These are phyloP conservation scores for Thalassarche chlororhynchos DNA, from an alignment of 2,113 vertebrate species.

Conservation along the genomic window DNA sequence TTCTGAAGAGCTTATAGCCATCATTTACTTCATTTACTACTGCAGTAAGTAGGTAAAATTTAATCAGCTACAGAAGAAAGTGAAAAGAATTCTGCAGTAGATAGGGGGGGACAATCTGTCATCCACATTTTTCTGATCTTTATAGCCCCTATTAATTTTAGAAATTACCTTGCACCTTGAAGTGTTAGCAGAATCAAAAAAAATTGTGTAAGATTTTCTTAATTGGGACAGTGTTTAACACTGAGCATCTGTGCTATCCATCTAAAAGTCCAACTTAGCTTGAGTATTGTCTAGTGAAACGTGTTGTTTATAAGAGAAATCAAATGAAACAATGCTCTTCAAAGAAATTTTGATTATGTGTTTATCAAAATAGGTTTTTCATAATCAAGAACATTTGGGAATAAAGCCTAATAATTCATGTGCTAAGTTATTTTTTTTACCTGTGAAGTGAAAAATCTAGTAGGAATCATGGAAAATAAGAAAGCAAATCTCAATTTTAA, in stretches of 20 bases:
- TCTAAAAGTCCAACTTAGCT: background rate
- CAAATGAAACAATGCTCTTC: background rate
- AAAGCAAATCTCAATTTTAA: background rate
- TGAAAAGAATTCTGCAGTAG: background rate
- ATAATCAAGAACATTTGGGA: background rate
- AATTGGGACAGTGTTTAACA: background rate
- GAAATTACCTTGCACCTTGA: background rate
- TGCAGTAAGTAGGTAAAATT: background rate
- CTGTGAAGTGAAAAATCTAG: background rate
- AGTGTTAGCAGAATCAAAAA: background rate
- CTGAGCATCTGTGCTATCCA: background rate
- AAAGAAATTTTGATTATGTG: background rate
- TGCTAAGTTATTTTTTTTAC: background rate
- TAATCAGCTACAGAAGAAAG: background rate
- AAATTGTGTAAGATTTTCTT: background rate
- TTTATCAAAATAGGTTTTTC: background rate
- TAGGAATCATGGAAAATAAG: background rate
- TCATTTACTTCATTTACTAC: background rate
- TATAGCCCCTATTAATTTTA: background rate
- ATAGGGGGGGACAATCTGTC: background rate
- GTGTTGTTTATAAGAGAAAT: background rate
- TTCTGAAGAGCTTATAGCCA: too few relatives aligned
- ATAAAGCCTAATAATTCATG: background rate
- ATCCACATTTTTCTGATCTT: background rate
- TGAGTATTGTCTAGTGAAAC: background rate